phyloP scores from a whole-genome alignment of 2,113 vertebrate species.

The Oryzias celebensis region DNA sequence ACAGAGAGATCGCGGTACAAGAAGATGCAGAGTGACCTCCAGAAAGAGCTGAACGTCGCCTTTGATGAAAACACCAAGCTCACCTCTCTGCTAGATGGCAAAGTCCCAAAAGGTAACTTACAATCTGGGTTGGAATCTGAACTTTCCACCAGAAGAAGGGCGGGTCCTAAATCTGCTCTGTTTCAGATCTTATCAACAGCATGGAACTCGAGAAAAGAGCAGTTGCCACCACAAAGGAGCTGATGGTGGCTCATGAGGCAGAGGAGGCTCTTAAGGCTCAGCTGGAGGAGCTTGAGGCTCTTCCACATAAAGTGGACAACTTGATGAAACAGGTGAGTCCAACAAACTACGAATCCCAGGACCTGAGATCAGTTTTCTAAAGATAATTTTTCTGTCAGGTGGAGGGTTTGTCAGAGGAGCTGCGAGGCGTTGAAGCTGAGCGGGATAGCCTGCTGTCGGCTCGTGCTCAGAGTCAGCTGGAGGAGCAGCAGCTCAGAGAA shows the following conservation, averaged over 20 bases:
- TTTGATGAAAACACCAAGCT: constrained; percentile 89
- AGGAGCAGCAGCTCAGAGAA: constrained; percentile 60
- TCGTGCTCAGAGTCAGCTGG: constrained; percentile 55
- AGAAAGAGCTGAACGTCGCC: constrained; percentile 84
- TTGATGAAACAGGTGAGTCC: constrained; percentile 74
- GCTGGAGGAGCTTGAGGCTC: constrained; percentile 49
- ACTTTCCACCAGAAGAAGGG: neutral
- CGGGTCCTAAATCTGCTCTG: neutral
- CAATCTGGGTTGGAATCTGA: too few relatives aligned
- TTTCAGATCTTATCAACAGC: constrained; percentile 70
- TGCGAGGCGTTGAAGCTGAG: constrained; percentile 65
- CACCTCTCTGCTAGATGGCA: constrained; percentile 81
- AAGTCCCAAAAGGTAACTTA: constrained; percentile 85
- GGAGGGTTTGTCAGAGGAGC: constrained; percentile 70
- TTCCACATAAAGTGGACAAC: constrained; percentile 68
- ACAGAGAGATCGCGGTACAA: constrained; percentile 75
- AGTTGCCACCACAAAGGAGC: constrained; percentile 72
- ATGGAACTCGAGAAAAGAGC: constrained; percentile 78
- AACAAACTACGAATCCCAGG: neutral
- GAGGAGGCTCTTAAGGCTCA: constrained; percentile 34
- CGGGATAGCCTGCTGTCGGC: constrained; percentile 70
- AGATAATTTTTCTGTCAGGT: constrained; percentile 57
- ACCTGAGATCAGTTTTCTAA: too few relatives aligned
- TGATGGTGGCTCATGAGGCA: constrained; percentile 70
- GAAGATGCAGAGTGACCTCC: constrained; percentile 86